Evolutionary conservation across 2,113 vertebrate species (phyloP).

Genomic region (Seriola rivoliana): DNA sequence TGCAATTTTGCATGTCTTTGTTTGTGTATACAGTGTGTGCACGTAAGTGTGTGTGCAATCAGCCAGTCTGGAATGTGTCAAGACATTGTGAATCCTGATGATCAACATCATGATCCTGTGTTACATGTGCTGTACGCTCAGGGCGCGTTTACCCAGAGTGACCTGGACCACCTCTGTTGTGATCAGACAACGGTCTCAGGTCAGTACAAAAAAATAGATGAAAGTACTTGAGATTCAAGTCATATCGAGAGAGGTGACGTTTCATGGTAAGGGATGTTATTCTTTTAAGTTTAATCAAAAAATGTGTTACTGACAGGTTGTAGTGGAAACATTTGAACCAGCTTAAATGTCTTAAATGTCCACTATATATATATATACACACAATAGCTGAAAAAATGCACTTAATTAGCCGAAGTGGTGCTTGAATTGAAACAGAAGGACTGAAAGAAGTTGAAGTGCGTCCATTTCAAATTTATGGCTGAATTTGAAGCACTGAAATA

Average conservation of each 20-base stretch:
- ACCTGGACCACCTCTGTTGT: conserved; percentile 6
- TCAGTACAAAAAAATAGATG: conserved; percentile 7
- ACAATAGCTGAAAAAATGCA: no score
- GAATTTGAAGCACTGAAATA: background rate
- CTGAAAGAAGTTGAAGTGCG: background rate
- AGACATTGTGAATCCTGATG: conserved; percentile 68
- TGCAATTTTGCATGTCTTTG: conserved; percentile 47
- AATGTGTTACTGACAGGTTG: no score
- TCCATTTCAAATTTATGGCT: background rate
- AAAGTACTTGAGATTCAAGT: background rate
- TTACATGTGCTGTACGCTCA: conserved; percentile 55
- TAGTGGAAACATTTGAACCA: no score
- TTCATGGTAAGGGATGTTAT: conserved; percentile 19
- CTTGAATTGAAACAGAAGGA: background rate
- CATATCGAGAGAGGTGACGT: background rate
- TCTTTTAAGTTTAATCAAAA: background rate
- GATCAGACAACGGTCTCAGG: conserved; percentile 3
- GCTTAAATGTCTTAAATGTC: no score
- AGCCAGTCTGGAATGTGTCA: conserved; percentile 70
- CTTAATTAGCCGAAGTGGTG: background rate
- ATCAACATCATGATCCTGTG: conserved; percentile 71
- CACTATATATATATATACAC: no score
- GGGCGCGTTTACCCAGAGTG: conserved; percentile 29
- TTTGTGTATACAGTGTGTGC: conserved; percentile 49
- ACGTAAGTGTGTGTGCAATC: conserved; percentile 48